Conservation (phyloP, 2,113 vertebrate species). For the Gymnobelideus leadbeateri region DNA sequence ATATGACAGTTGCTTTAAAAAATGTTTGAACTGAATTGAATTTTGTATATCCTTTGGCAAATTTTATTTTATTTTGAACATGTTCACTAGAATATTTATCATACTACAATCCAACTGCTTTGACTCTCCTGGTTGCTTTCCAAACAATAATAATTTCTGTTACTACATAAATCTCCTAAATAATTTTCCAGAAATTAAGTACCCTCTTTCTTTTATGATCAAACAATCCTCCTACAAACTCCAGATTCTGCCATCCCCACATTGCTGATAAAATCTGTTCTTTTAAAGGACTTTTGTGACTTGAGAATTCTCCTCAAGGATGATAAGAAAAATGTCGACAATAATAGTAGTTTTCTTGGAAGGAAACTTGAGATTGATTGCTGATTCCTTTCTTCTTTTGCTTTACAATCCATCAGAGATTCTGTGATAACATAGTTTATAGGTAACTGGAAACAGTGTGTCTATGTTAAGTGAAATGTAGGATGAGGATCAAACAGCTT, state of each 20-base stretch:
- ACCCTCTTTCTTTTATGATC: conserved; percentile 27
- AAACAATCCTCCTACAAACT: conserved; percentile 8
- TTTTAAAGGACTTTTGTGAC: conserved; percentile 6
- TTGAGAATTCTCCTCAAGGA: conserved; percentile 9
- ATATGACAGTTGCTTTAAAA: neutral
- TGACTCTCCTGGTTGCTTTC: neutral
- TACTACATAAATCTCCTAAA: conserved; percentile 10
- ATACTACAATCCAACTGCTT: neutral
- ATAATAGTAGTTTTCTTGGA: neutral
- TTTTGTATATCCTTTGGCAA: fast-evolving
- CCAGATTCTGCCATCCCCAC: neutral
- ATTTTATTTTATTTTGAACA: neutral
- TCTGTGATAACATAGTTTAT: fast-evolving
- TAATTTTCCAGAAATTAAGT: conserved; percentile 39
- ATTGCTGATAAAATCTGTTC: neutral
- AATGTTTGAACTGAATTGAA: no score
- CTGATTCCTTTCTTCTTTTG: neutral
- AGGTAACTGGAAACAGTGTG: neutral
- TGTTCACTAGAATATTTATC: neutral
- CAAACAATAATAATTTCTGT: conserved; percentile 15
- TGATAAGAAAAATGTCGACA: neutral
- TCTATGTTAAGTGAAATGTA: fast-evolving
- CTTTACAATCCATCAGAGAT: neutral
- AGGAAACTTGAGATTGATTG: neutral
- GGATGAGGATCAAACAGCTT: fast-evolving